These are phyloP conservation scores for Lamellibrachia columna DNA, from an alignment of 2,888 invertebrate species.

Conservation along the genomic window DNA sequence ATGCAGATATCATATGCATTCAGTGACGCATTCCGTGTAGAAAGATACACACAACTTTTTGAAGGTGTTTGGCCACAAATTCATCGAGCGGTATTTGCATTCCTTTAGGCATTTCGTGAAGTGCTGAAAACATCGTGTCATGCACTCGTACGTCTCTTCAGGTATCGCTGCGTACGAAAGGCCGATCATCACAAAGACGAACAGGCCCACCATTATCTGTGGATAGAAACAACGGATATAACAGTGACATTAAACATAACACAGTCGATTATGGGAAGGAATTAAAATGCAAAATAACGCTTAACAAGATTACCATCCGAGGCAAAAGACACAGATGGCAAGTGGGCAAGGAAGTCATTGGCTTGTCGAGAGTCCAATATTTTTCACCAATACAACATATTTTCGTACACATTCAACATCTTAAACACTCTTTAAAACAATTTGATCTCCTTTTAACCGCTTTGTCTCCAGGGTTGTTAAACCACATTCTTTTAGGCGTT, in stretches of 20 bases:
- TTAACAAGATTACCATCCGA: too few species aligned
- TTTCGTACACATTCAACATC: too few species aligned
- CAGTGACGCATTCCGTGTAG: neutral
- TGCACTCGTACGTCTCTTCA: neutral
- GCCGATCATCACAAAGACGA: neutral
- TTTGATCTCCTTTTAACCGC: too few species aligned
- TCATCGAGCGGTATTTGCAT: neutral
- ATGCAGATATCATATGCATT: neutral
- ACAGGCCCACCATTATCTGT: neutral
- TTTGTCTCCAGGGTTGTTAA: too few species aligned
- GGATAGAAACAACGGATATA: neutral
- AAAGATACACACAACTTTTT: neutral
- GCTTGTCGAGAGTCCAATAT: too few species aligned
- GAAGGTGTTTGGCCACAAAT: slow-evolving; percentile 3
- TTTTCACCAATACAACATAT: too few species aligned
- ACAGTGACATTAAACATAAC: neutral
- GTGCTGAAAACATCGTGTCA: neutral
- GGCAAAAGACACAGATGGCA: too few species aligned
- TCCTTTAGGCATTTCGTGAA: neutral
- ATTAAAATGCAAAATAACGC: too few species aligned
- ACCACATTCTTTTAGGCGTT: too few species aligned
- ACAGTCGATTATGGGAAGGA: neutral
- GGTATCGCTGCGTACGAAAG: neutral
- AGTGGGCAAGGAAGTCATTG: too few species aligned
- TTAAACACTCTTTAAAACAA: too few species aligned